Percentiles rank a stretch among this genome's conserved stretches.
Conservation (phyloP, 2,797 vertebrate genomes). For the Prunella strophiata region DNA sequence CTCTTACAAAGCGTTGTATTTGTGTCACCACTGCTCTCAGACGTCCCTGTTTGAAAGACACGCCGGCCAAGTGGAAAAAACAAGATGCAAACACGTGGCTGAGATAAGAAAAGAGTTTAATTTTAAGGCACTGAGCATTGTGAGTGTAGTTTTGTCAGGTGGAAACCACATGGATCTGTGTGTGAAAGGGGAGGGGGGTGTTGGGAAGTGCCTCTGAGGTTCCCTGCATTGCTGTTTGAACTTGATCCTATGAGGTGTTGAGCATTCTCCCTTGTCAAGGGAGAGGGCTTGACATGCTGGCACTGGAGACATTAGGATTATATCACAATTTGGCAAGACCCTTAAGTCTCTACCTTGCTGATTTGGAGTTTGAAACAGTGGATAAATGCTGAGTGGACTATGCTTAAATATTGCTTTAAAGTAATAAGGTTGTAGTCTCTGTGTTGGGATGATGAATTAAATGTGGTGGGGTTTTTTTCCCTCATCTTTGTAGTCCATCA, state of each 20-base stretch:
- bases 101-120: neutral
- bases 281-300: neutral
- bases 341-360: neutral
- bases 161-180: conserved; percentile 33
- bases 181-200: neutral
- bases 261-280: neutral
- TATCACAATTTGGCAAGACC: conserved; percentile 6
- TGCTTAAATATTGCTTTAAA: neutral
- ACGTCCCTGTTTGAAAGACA: neutral
- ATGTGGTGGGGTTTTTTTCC: neutral
- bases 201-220: neutral
- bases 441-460: neutral
- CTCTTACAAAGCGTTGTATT: neutral
- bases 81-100: neutral
- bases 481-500: neutral
- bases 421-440: neutral
- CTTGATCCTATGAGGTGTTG: neutral
- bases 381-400: neutral
- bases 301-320: neutral
- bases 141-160: conserved; percentile 31
- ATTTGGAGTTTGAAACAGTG: neutral
- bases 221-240: neutral
- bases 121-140: neutral
- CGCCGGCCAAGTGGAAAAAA: neutral
- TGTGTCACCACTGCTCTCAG: neutral